These are phyloP conservation scores for Pinna nobilis DNA, from an alignment of 1,140 invertebrate species.

Conservation along the genomic window DNA sequence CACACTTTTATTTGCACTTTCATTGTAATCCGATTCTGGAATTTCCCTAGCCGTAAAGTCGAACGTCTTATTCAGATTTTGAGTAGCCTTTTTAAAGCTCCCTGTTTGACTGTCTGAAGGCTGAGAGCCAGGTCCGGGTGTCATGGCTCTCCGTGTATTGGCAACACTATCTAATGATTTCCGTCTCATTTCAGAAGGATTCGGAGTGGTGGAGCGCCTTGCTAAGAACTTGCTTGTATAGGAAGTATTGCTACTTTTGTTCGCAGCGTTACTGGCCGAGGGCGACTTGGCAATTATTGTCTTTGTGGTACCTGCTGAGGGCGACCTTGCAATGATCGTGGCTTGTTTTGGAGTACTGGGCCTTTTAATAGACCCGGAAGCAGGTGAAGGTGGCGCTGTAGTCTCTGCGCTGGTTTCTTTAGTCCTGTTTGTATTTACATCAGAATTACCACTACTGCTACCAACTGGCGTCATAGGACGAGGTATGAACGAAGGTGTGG, in stretches of 20 bases:
- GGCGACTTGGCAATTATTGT: no score
- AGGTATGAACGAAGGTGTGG: constrained; percentile 35
- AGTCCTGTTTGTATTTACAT: no score
- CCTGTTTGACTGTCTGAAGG: neutral
- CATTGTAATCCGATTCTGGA: constrained; percentile 19
- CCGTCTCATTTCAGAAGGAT: constrained; percentile 22
- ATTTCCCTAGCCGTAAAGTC: constrained; percentile 25
- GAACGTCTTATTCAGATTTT: neutral
- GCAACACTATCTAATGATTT: neutral
- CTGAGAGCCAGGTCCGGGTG: constrained; percentile 47
- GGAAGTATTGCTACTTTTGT: constrained; percentile 9
- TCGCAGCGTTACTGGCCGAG: constrained; percentile 24
- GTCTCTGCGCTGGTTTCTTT: constrained; percentile 4
- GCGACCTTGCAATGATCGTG: constrained; percentile 46
- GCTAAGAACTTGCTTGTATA: constrained; percentile 23
- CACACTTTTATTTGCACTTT: neutral
- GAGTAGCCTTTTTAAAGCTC: neutral
- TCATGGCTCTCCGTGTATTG: constrained; percentile 33
- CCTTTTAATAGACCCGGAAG: neutral
- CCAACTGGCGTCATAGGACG: constrained; percentile 35
- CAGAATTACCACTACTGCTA: no score
- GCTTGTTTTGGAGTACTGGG: constrained; percentile 53
- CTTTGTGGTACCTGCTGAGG: constrained; percentile 21
- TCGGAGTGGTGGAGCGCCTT: constrained; percentile 54
- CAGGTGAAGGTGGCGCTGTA: neutral